Evolutionary conservation across 2,888 invertebrate species (phyloP).

Genomic region (Lasioglossum pauxillum): DNA sequence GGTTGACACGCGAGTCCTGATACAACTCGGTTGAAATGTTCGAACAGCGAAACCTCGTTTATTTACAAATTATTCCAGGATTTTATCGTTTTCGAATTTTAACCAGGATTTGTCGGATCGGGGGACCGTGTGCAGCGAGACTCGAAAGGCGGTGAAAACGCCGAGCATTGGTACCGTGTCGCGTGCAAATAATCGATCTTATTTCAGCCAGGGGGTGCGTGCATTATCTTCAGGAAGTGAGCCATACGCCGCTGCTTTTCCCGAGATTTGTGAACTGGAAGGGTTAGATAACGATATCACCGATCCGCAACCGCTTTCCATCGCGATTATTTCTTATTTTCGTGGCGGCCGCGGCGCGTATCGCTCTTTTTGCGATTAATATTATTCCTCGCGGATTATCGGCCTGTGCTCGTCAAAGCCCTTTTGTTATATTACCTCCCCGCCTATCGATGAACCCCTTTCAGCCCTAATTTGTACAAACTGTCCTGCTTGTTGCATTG

Average conservation of each 20-base stretch:
- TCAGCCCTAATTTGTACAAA: background rate
- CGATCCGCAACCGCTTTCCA: conserved; percentile 42
- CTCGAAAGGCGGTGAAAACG: conserved; percentile 27
- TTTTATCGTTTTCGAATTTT: background rate
- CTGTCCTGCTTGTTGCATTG: background rate
- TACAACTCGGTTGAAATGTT: background rate
- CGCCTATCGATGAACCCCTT: background rate
- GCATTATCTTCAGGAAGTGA: conserved; percentile 64
- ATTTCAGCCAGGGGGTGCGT: conserved; percentile 56
- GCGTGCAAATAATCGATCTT: conserved; percentile 61
- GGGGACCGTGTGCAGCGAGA: background rate
- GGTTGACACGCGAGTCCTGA: conserved; percentile 16
- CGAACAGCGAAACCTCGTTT: background rate
- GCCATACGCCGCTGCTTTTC: conserved; percentile 54
- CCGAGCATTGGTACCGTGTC: conserved; percentile 11
- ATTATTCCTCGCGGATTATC: conserved; percentile 3
- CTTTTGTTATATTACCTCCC: background rate
- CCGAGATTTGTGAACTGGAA: conserved; percentile 61
- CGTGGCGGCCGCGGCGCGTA: background rate
- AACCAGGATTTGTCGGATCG: background rate
- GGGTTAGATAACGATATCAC: conserved; percentile 62
- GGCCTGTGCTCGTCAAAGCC: background rate
- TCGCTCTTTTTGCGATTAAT: conserved; percentile 12
- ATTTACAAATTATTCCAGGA: background rate
- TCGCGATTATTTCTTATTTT: conserved; percentile 50